A percentile compares a stretch with the other conserved stretches of the same genome.
These are phyloP conservation scores for Anseranas semipalmata DNA, from an alignment of 2,113 vertebrate species.

Conservation along the genomic window DNA sequence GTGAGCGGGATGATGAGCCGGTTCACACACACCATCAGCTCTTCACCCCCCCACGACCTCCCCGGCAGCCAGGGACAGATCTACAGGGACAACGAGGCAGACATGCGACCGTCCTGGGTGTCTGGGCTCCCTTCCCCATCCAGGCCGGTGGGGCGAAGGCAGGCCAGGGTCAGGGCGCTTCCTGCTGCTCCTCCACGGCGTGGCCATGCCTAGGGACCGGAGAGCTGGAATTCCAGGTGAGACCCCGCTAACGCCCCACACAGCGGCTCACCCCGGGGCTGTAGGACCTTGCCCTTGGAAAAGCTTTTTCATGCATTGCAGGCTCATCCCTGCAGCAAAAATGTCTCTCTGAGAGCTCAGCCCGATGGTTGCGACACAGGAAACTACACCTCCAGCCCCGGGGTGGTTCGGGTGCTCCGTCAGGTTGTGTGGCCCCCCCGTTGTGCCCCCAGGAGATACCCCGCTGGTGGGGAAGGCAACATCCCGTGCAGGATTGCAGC, in stretches of 20 bases:
- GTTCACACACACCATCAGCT: background rate
- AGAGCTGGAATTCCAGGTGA: too few species aligned
- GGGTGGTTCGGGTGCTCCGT: background rate
- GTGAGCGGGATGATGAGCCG: background rate
- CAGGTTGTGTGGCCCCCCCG: too few species aligned
- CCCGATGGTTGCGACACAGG: background rate
- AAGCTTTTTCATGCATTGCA: fast-evolving
- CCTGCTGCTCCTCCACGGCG: background rate
- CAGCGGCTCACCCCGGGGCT: fast-evolving
- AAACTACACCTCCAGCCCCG: fast-evolving
- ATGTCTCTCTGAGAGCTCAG: fast-evolving
- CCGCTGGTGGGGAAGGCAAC: background rate
- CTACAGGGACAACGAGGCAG: background rate
- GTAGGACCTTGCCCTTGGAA: background rate
- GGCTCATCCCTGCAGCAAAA: background rate
- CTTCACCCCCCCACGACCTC: too few species aligned
- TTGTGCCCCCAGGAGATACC: too few species aligned
- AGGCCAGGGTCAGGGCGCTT: background rate
- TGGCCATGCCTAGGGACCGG: too few species aligned
- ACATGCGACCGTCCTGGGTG: background rate
- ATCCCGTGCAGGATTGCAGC: background rate
- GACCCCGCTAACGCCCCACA: background rate
- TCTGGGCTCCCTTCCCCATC: background rate
- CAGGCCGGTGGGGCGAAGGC: too few species aligned
- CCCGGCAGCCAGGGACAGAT: background rate